Evolutionary conservation across 2,113 vertebrate genomes (phyloP).

Genomic region (Grus americana): DNA sequence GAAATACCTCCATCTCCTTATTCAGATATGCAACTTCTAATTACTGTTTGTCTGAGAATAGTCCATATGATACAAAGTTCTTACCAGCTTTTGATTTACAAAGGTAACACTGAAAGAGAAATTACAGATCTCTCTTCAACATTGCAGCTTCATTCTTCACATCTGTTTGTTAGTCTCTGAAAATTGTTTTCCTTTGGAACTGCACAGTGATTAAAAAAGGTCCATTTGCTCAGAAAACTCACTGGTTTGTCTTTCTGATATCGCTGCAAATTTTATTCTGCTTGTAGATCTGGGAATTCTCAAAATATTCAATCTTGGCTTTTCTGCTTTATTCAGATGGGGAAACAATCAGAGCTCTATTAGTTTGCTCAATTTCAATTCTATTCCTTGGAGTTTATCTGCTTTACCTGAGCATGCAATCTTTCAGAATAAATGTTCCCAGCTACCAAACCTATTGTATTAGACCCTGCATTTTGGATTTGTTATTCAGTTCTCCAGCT

Average conservation of each 20-base stretch:
- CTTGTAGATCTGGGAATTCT: slow-evolving; percentile 32
- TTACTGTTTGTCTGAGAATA: background rate
- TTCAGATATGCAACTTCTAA: background rate
- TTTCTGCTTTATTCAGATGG: slow-evolving; percentile 44
- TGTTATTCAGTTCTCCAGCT: background rate
- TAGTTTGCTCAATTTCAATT: slow-evolving; percentile 58
- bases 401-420: slow-evolving; percentile 1
- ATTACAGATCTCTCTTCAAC: background rate
- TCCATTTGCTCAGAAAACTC: background rate
- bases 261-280: slow-evolving; percentile 47
- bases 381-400: slow-evolving; percentile 45
- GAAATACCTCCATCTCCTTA: background rate
- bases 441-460: background rate
- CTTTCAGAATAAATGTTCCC: background rate
- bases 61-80: background rate
- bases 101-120: background rate
- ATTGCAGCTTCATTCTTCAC: background rate
- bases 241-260: slow-evolving; percentile 45
- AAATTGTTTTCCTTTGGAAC: slow-evolving; percentile 34
- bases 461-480: background rate
- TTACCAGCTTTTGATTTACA: background rate
- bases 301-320: slow-evolving; percentile 26
- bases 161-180: background rate
- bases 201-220: slow-evolving; percentile 22
- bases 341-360: slow-evolving; percentile 2